These are phyloP conservation scores for Rhopilema esculentum DNA, from an alignment of 30 jellyfish, hydroid and myxozoan species.

Conservation along the genomic window DNA sequence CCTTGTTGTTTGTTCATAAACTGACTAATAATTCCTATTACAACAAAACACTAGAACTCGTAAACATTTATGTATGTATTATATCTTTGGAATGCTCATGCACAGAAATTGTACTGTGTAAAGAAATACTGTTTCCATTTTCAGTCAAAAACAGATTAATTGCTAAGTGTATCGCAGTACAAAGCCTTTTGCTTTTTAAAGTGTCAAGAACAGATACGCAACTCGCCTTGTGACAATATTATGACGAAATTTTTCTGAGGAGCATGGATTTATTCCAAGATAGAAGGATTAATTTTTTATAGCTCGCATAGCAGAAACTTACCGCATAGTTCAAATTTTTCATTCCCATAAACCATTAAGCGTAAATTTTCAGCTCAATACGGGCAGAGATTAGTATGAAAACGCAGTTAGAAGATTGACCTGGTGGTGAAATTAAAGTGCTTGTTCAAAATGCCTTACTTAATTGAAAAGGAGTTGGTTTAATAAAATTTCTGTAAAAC, in stretches of 20 bases:
- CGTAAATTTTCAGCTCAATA: neutral
- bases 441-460: no score
- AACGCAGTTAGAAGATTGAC: no score
- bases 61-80: neutral
- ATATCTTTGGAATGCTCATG: neutral
- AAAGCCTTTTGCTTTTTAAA: neutral
- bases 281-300: neutral
- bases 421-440: no score
- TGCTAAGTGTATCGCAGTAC: neutral
- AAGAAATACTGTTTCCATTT: neutral
- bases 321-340: no score
- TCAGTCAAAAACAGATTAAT: neutral
- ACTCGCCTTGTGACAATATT: neutral
- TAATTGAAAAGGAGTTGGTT: no score
- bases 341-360: no score
- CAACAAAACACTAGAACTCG: neutral
- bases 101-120: neutral
- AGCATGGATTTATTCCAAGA: neutral
- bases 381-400: neutral
- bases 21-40: neutral
- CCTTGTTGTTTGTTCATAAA: neutral
- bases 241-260: neutral
- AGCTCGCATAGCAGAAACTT: no score
- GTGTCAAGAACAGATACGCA: neutral
- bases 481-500: no score